Percentiles rank a stretch among this genome's conserved stretches.
Conservation (phyloP, 2,797 vertebrate species). For the Typhlichthys eigenmanni region DNA sequence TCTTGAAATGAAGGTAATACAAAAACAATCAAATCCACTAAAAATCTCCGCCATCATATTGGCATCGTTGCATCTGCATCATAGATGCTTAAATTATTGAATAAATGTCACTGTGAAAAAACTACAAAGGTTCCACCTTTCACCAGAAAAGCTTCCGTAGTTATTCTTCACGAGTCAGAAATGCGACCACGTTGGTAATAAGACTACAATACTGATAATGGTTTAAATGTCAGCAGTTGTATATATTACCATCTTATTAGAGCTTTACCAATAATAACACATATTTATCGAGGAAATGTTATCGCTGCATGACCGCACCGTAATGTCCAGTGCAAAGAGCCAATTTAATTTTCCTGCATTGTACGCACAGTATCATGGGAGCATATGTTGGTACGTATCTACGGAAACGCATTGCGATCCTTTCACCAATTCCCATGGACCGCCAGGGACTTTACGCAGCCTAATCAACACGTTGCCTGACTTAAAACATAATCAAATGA, state of each 20-base stretch:
- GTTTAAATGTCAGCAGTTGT: too few relatives aligned
- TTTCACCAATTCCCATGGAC: constrained; percentile 18
- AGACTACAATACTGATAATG: too few relatives aligned
- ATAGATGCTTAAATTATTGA: not conserved
- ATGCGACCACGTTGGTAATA: too few relatives aligned
- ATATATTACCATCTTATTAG: not conserved
- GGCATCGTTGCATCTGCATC: constrained; percentile 28
- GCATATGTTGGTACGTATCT: constrained; percentile 69
- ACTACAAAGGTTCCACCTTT: too few relatives aligned
- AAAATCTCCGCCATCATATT: constrained; percentile 34
- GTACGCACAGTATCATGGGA: constrained; percentile 53
- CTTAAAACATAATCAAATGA: constrained; percentile 13
- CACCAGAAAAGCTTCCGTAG: too few relatives aligned
- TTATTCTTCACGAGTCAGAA: too few relatives aligned
- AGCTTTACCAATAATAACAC: not conserved
- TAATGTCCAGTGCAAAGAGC: constrained; percentile 11
- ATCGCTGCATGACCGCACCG: constrained; percentile 9
- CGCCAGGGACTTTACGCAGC: constrained; percentile 8
- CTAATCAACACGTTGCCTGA: constrained; percentile 30
- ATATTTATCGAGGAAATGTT: not conserved
- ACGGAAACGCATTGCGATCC: constrained; percentile 65
- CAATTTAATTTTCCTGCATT: constrained; percentile 8
- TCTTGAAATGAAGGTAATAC: too few relatives aligned
- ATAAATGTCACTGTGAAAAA: too few relatives aligned
- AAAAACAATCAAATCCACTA: too few relatives aligned